Base-by-base conservation (phyloP, 1,140 invertebrate genomes). In the Papilio polytes region DNA sequence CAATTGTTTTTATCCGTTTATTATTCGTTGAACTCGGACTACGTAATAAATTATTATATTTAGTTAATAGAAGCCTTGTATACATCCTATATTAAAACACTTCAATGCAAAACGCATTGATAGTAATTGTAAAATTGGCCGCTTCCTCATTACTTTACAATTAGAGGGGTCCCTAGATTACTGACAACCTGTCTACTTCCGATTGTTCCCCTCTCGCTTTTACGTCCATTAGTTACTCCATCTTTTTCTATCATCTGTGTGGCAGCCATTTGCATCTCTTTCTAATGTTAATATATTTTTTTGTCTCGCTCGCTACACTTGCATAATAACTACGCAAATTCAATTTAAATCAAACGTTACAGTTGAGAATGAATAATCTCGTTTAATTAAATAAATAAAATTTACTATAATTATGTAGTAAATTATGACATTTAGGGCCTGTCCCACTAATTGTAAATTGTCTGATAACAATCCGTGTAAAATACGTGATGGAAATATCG, bases 101-200 rank as follows among this genome's bases (percentile, higher is more conserved):
- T 36, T 36, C 36, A 36, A 36, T 36, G 36, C 36, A 36, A 36
- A 36, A 36, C 36, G 36, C 36, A 36, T 3, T 13, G 12, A 26
- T 1, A 74, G 73, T 74, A 74, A 74, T 74, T 74, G 73, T 48
- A 22, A 74, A 74, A 74, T 6, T 74, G 44, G 8, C 18, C 41
- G 20, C 46, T 74, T 74, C 73, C 73, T 74, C 73, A 74, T 74
- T 74, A 74, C 6, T 26, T 74, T 12, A 51, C 73, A 74, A 74
- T 74, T 74, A 74, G 73, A 74, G 20, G 46, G 73, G 73, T 74
- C 73, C 41, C n/a, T 48, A 20, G n/a, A 74, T 74, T 48, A 48
- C 46, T 74, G 10, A 26, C 73, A 46, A 51, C 73, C 41, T 46
- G 10, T 15, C 73, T 1, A 74, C 46, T 74, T 74, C 73, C 73